A percentile compares a stretch with the other conserved stretches of the same genome.
These are phyloP conservation scores for Leptodactylus fuscus DNA, from an alignment of 2,113 vertebrate species.

Conservation along the genomic window DNA sequence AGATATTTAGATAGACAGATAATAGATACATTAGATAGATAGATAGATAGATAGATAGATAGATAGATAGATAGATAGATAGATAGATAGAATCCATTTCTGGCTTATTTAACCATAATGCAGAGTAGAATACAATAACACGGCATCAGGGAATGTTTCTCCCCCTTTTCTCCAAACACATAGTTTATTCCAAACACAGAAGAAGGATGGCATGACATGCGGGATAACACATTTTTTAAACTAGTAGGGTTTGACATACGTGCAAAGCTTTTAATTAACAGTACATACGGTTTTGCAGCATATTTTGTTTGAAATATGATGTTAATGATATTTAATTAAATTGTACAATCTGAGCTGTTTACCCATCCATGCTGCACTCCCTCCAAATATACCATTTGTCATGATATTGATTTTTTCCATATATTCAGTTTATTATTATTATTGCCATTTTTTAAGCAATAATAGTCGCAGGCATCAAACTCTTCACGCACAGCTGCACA, in stretches of 20 bases:
- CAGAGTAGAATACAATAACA: no score
- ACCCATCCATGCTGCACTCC: constrained; percentile 34
- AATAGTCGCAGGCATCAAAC: neutral
- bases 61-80: neutral
- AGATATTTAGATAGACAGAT: neutral
- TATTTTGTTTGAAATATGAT: constrained; percentile 50
- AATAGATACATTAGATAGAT: no score
- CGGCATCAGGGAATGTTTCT: no score
- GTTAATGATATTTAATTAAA: constrained; percentile 53
- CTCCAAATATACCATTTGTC: constrained; percentile 20
- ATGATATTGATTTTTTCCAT: constrained; percentile 36
- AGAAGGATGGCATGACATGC: neutral
- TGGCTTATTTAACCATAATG: no score
- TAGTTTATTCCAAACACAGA: constrained; percentile 11
- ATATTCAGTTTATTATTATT: constrained; percentile 32
- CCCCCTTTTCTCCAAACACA: neutral
- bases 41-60: neutral
- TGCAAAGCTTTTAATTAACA: constrained; percentile 48
- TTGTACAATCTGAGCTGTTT: constrained; percentile 42
- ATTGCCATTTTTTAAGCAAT: constrained; percentile 21
- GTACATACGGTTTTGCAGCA: constrained; percentile 43
- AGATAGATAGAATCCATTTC: neutral
- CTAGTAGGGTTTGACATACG: constrained; percentile 39
- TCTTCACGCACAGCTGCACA: neutral
- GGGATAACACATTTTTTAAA: constrained; percentile 50